Conservation (phyloP, 92 coral and sea anemone species). For the Nematostella vectensis region DNA sequence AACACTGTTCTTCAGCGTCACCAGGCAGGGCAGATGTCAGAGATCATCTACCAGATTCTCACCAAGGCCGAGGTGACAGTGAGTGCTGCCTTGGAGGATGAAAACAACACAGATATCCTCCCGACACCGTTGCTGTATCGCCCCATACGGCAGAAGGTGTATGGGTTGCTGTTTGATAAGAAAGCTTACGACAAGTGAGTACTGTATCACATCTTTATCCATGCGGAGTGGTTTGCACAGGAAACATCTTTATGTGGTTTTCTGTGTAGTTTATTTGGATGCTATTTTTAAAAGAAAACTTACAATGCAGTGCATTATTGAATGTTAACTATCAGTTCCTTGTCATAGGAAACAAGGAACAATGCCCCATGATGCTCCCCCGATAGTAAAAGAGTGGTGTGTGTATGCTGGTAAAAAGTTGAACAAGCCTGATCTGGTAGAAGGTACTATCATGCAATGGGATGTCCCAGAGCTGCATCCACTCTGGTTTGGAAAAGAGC, state of each 20-base stretch:
- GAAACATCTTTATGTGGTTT: no score
- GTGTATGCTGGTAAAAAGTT: constrained; percentile 79
- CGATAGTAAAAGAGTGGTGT: constrained; percentile 90
- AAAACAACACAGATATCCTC: constrained; percentile 55
- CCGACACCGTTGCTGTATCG: constrained; percentile 81
- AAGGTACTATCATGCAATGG: constrained; percentile 73
- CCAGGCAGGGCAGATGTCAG: constrained; percentile 79
- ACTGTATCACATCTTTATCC: constrained; percentile 11
- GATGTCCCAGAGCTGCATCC: constrained; percentile 77
- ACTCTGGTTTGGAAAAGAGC: constrained; percentile 83
- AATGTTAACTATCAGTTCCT: no score
- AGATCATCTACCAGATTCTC: constrained; percentile 72
- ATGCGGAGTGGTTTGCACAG: constrained; percentile 11
- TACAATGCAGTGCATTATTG: no score
- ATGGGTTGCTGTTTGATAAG: constrained; percentile 86
- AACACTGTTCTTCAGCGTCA: constrained; percentile 70
- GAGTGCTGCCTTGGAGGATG: constrained; percentile 80
- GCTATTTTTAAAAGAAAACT: no score
- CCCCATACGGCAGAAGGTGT: constrained; percentile 77
- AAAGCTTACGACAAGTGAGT: constrained; percentile 58
- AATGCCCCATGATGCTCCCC: constrained; percentile 49
- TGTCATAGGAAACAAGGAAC: constrained; percentile 24
- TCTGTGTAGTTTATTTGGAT: no score
- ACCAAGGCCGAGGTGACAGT: constrained; percentile 83
- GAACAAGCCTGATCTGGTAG: constrained; percentile 79